Evolutionary conservation across 2,888 invertebrate genomes (phyloP), one percentile per base, ranked within the genome.

Genomic region (Athrips mouffetella): DNA sequence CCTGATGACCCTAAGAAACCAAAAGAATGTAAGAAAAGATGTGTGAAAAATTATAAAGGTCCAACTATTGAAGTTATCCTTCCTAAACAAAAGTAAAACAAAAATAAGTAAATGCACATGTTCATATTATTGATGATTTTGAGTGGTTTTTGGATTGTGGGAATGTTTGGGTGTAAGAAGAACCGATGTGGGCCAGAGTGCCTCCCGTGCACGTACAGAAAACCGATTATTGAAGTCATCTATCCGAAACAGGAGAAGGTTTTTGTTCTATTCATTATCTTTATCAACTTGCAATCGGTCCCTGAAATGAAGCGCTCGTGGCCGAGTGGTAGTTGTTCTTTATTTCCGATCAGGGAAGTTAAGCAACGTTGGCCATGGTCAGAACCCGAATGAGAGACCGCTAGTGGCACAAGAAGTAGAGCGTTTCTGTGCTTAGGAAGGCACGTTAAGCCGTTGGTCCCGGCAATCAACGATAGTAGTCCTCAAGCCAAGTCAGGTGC

Each of bases 171-270:
- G 6, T 67, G 65, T 50, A 20, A 13, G 6, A 25, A 20, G 16
- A 18, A 20, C n/a, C 3, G 20, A 20, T 16, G 15, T 27, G 3
- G 20, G 3, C 6, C 30, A 4, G 6, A 47, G 7, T 73, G 67
- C 45, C 57, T 69, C n/a, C 75, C 77, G 3, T 78, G 78, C 62
- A 73, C 64, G 0, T 78, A 77, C 46, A 67, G 54, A 11, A 72
- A 73, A n/a, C 75, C 77, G 2, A 62, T 65, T 30, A 69, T 77
- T 47, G 67, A 75, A 62, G 61, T 77, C 7, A n/a, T n/a, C n/a
- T n/a, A n/a, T n/a, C n/a, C n/a, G n/a, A n/a, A n/a, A n/a, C n/a
- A n/a, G n/a, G n/a, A n/a, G n/a, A n/a, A n/a, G n/a, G n/a, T n/a
- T n/a, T n/a, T n/a, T n/a, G n/a, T n/a, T n/a, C n/a, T 15, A 11